Conservation (phyloP, 1,140 invertebrate species). For the Lucilia cuprina region DNA sequence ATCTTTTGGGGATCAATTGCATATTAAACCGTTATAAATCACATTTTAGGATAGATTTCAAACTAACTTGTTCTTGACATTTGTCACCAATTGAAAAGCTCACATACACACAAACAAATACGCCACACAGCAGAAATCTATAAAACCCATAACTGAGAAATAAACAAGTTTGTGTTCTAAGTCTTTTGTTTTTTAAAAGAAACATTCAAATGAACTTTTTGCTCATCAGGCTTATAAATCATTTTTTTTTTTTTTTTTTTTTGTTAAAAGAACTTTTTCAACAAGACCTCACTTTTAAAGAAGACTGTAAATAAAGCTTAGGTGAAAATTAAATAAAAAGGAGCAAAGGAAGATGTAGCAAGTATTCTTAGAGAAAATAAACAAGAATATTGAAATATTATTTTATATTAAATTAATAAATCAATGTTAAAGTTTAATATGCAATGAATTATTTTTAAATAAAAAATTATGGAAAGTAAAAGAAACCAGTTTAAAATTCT, state of each 20-base stretch:
- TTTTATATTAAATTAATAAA: too few relatives aligned
- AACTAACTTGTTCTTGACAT: background rate
- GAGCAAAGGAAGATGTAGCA: background rate
- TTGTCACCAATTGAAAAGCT: background rate
- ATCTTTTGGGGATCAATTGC: background rate
- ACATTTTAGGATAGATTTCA: background rate
- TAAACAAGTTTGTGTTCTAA: background rate
- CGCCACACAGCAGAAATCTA: too few relatives aligned
- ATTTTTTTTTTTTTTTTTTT: too few relatives aligned
- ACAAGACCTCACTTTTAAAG: background rate
- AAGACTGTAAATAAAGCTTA: background rate
- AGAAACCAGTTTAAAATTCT: background rate
- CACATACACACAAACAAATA: background rate
- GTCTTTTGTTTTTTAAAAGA: background rate
- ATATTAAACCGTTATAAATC: constrained; percentile 8
- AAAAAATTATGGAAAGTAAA: background rate
- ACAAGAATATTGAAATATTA: too few relatives aligned
- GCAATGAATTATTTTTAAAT: background rate
- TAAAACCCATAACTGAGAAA: background rate
- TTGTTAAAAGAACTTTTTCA: background rate
- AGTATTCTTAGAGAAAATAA: background rate
- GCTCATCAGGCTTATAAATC: background rate
- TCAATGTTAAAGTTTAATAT: too few relatives aligned
- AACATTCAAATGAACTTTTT: background rate
- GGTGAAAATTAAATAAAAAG: background rate